These are phyloP conservation scores for Tortricodes alternella DNA, from an alignment of 2,888 invertebrate species.

Conservation along the genomic window DNA sequence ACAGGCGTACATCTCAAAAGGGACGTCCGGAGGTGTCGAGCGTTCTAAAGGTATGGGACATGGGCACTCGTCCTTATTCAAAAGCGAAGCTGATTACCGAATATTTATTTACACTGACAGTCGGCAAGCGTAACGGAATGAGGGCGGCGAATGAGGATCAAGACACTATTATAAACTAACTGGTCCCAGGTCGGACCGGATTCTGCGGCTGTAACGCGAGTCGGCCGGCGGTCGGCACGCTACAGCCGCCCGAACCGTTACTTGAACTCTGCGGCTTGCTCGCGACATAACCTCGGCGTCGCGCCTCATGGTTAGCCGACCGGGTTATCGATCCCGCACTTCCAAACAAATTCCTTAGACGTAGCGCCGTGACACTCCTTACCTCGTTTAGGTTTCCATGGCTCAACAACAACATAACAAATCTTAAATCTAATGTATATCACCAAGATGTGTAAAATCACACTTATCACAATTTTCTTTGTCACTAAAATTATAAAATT, in stretches of 20 bases:
- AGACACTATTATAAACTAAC: slow-evolving; percentile 74
- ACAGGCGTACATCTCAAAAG: slow-evolving; percentile 82
- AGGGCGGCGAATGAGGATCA: slow-evolving; percentile 78
- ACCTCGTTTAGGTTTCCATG: slow-evolving; percentile 75
- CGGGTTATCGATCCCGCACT: slow-evolving; percentile 81
- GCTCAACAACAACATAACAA: slow-evolving; percentile 78
- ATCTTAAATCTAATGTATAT: slow-evolving; percentile 78
- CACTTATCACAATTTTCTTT: slow-evolving; percentile 82
- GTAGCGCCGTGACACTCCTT: slow-evolving; percentile 55
- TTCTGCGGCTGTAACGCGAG: slow-evolving; percentile 73
- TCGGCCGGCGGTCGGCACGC: slow-evolving; percentile 46
- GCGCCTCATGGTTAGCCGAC: slow-evolving; percentile 81
- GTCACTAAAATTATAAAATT: slow-evolving; percentile 74
- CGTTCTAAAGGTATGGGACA: slow-evolving; percentile 73
- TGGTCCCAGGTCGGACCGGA: slow-evolving; percentile 74
- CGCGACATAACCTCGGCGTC: slow-evolving; percentile 80
- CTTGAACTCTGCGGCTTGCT: slow-evolving; percentile 78
- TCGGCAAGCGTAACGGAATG: slow-evolving; percentile 75
- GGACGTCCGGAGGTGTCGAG: slow-evolving; percentile 76
- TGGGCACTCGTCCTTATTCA: slow-evolving; percentile 60
- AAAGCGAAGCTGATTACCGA: slow-evolving; percentile 76
- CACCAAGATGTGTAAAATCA: slow-evolving; percentile 80
- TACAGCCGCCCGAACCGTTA: slow-evolving; percentile 73
- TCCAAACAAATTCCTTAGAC: slow-evolving; percentile 73
- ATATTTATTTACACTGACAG: slow-evolving; percentile 73